Evolutionary conservation across 1,140 invertebrate genomes (phyloP).

Genomic region (Lasioglossum baleicum): DNA sequence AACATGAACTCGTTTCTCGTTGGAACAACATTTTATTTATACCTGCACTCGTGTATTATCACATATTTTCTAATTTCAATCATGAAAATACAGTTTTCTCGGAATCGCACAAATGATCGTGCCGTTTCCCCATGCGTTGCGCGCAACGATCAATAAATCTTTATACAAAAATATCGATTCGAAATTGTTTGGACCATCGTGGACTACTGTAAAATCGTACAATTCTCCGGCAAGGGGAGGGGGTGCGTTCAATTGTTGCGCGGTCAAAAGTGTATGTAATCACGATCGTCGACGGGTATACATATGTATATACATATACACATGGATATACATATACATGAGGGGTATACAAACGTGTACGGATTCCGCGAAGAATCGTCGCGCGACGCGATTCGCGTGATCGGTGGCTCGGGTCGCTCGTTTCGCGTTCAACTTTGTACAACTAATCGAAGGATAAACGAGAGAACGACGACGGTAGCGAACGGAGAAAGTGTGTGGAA

Average conservation of each 20-base stretch:
- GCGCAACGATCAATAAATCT: constrained; percentile 53
- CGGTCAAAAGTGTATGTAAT: no score
- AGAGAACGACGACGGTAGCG: background rate
- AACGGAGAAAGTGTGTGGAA: constrained; percentile 7
- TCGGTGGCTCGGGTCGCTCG: background rate
- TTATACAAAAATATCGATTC: constrained; percentile 64
- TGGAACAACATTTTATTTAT: constrained; percentile 51
- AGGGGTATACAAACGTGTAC: background rate
- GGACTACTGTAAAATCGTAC: constrained; percentile 9
- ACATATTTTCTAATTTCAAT: constrained; percentile 62
- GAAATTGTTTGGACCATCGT: constrained; percentile 21
- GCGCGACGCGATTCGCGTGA: background rate
- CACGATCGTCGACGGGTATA: constrained; percentile 3
- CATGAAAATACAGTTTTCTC: constrained; percentile 61
- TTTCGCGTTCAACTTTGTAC: background rate
- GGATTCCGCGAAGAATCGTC: background rate
- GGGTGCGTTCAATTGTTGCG: background rate
- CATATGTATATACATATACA: background rate
- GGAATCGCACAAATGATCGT: constrained; percentile 38
- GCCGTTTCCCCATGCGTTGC: constrained; percentile 3
- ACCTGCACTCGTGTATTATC: constrained; percentile 60
- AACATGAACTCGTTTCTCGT: background rate
- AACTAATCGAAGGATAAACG: background rate
- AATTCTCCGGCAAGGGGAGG: background rate
- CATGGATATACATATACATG: background rate